phyloP scores from a whole-genome alignment of 2,797 vertebrate genomes.

The Sternotherus odoratus region DNA sequence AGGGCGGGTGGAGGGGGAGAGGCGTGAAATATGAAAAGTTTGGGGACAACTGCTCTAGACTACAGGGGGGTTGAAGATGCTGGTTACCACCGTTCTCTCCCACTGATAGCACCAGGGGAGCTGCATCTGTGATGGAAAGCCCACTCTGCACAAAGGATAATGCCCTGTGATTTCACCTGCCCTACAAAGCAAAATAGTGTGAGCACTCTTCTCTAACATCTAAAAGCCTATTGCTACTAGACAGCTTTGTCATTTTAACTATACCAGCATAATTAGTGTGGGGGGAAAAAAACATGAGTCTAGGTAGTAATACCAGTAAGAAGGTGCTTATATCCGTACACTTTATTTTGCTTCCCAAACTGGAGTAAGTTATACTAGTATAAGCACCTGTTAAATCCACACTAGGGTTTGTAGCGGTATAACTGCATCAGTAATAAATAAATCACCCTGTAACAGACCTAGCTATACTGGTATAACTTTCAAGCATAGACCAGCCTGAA shows the following conservation, averaged over 20 bases:
- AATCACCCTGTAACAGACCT: neutral
- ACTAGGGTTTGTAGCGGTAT: neutral
- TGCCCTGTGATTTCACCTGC: neutral
- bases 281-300: neutral
- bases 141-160: neutral
- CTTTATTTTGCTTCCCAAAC: neutral
- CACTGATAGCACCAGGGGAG: neutral
- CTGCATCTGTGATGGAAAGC: neutral
- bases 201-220: neutral
- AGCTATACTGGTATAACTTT: neutral
- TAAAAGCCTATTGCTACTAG: neutral
- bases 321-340: neutral
- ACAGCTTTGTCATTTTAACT: neutral
- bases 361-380: conserved; percentile 2
- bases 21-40: no score
- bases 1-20: no score
- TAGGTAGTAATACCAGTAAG: neutral
- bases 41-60: neutral
- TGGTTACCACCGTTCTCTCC: neutral
- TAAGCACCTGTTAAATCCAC: neutral
- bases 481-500: neutral
- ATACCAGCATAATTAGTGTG: neutral
- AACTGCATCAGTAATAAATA: neutral
- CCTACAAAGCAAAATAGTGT: neutral
- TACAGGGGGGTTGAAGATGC: neutral